Evolutionary conservation across 2,888 invertebrate genomes (phyloP), one percentile per base, ranked within the genome.

Genomic region (Hipparchia semele): DNA sequence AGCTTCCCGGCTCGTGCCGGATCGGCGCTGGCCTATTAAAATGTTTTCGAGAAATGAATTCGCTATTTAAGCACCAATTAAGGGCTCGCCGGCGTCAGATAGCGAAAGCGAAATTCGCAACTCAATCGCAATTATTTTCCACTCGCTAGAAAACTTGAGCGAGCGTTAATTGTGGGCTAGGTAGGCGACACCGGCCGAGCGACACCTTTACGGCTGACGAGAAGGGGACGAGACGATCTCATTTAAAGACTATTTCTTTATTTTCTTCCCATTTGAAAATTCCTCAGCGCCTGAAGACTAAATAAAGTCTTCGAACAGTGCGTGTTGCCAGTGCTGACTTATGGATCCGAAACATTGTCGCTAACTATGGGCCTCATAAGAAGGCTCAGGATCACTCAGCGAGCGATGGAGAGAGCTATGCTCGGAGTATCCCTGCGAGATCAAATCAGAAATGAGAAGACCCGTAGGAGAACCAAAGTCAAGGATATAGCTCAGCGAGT

Each of bases 51-150:
- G 81, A 77, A 78, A 81, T 79, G 84, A 89, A 87, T 88, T 89
- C 85, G 87, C 84, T 86, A 82, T 87, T 87, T 87, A 88, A 88
- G 87, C 89, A 87, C 86, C 91, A 91, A 91, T 91, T 90, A 88
- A 83, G 83, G 82, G 78, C 77, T 75, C 74, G 68, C 75, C 73
- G 78, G 84, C 86, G 87, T 88, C 89, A 85, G 89, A 87, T 87
- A 87, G 86, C 87, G 82, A 83, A 85, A 87, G 84, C 86, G 83
- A 83, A 85, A 87, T 86, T 88, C 83, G 82, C 88, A 84, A 88
- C 86, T 88, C 90, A 86, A 89, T 90, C 86, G 89, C 88, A 89
- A 92, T 91, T 91, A 91, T 88, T 89, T 87, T 85, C 84, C 84
- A 84, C 86, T 88, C 80, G 81, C 84, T 86, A 89, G 89, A 89